Conservation (phyloP, 2,888 invertebrate genomes). For the Lottia gigantea region DNA sequence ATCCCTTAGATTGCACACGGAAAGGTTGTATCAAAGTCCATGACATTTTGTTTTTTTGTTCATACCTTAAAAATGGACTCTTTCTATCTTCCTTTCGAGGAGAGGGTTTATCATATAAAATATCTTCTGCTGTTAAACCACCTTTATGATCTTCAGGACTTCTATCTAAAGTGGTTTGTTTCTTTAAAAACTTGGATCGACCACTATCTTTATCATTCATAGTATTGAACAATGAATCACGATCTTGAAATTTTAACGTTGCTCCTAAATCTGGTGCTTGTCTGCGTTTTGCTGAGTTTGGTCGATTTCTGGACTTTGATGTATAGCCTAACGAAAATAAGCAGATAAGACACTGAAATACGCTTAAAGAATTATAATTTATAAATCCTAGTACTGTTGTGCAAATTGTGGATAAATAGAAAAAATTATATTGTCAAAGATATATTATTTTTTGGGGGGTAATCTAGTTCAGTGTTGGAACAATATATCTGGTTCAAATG, state of each 20-base stretch:
- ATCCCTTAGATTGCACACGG: no score
- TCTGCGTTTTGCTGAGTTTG: conserved; percentile 43
- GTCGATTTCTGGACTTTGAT: conserved; percentile 32
- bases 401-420: conserved; percentile 12
- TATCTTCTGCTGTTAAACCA: neutral
- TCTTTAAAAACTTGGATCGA: neutral
- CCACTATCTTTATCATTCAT: neutral
- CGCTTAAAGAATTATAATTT: no score
- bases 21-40: no score
- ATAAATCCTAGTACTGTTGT: no score
- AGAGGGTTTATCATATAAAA: neutral
- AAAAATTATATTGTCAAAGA: conserved; percentile 26
- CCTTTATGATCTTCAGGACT: neutral
- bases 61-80: neutral
- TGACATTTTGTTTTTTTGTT: no score
- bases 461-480: no score
- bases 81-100: neutral
- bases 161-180: neutral
- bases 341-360: no score
- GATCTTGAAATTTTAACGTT: conserved; percentile 8
- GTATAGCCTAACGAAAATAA: neutral
- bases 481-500: no score
- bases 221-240: neutral
- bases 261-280: conserved; percentile 24
- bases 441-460: no score